Conservation (phyloP, 2,113 vertebrate species). For the Gymnarchus niloticus region DNA sequence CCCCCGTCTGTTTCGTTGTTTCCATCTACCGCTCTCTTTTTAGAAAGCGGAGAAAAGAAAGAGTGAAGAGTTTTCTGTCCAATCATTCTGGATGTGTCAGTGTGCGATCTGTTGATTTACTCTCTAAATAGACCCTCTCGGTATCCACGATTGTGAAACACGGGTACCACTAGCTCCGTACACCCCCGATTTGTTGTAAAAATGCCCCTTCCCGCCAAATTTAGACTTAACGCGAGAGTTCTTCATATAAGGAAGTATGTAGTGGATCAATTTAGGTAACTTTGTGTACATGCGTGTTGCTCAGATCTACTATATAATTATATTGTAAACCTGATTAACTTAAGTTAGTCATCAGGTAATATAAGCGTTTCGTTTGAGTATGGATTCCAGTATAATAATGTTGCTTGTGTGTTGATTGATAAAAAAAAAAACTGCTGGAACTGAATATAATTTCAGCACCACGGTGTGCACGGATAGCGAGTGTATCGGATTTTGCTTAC, state of each 20-base stretch:
- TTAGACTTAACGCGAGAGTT: conserved; percentile 4
- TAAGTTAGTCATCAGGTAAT: not conserved
- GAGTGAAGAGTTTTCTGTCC: conserved; percentile 65
- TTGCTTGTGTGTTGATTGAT: not conserved
- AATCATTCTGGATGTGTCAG: conserved; percentile 52
- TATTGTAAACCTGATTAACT: not conserved
- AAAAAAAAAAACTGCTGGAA: not conserved
- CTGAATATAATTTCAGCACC: not conserved
- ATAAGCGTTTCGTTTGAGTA: not conserved
- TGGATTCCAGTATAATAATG: not conserved
- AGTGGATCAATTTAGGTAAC: not conserved
- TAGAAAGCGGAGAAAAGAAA: conserved; percentile 51
- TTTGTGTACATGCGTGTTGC: not conserved
- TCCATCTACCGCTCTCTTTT: conserved; percentile 49
- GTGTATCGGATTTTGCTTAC: no score
- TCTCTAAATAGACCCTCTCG: not conserved
- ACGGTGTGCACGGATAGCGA: not conserved
- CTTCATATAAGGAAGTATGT: not conserved
- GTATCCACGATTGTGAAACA: not conserved
- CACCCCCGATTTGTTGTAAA: not conserved
- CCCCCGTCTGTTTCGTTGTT: conserved; percentile 29
- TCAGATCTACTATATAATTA: not conserved
- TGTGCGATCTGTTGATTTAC: not conserved
- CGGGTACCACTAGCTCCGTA: not conserved
- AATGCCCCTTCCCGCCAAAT: not conserved